These are phyloP conservation scores for Meloidogyne floridensis DNA, from an alignment of 1,140 invertebrate genomes.

Conservation along the genomic window DNA sequence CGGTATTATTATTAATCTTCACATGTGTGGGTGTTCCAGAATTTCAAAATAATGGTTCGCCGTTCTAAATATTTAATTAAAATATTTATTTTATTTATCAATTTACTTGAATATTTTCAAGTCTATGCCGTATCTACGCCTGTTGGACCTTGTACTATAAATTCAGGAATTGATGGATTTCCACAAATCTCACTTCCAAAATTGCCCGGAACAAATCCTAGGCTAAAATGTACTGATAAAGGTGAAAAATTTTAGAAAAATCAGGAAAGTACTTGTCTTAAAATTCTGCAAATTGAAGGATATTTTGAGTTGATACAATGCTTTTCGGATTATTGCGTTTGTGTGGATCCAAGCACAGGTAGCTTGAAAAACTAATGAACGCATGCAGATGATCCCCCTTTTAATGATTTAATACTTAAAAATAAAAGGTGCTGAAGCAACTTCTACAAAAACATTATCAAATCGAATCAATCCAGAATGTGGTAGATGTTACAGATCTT, in stretches of 20 bases:
- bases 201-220: neutral
- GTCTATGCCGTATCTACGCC: neutral
- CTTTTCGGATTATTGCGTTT: slow-evolving; percentile 31
- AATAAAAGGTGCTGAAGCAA: slow-evolving; percentile 28
- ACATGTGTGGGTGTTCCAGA: neutral
- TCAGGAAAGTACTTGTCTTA: neutral
- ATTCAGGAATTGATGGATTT: slow-evolving; percentile 1
- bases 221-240: slow-evolving; percentile 26
- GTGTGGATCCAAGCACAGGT: slow-evolving; percentile 35
- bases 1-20: neutral
- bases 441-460: slow-evolving; percentile 12
- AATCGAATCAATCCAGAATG: slow-evolving; percentile 22
- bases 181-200: neutral
- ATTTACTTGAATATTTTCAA: neutral
- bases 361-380: neutral
- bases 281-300: neutral
- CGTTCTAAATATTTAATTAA: neutral
- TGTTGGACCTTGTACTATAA: neutral
- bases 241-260: neutral
- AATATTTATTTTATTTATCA: neutral
- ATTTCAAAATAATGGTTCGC: slow-evolving; percentile 9
- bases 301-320: slow-evolving; percentile 33
- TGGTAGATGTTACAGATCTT: slow-evolving; percentile 16
- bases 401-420: no score
- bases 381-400: no score